phyloP scores from a whole-genome alignment of 2,888 invertebrate genomes.

The Metellina segmentata region DNA sequence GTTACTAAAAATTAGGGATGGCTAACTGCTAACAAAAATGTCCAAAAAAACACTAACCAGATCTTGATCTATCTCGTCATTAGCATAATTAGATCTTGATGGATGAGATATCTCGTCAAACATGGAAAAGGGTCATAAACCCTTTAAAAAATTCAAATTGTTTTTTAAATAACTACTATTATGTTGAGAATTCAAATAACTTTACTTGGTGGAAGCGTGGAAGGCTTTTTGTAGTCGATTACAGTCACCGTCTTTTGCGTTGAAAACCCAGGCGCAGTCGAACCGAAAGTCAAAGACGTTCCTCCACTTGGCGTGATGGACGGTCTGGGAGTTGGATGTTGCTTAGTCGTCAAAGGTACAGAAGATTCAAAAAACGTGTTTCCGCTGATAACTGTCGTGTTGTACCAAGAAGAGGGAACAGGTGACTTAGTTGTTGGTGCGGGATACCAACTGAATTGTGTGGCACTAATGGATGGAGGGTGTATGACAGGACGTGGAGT shows the following conservation, averaged over 20 bases:
- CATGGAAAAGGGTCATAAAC: no score
- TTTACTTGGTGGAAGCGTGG: conserved; percentile 44
- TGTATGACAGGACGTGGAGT: conserved; percentile 5
- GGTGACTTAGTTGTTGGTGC: conserved; percentile 3
- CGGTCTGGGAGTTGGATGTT: background rate
- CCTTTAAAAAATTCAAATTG: no score
- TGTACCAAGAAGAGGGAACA: background rate
- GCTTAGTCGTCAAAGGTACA: background rate
- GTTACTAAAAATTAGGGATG: no score
- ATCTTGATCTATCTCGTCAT: no score
- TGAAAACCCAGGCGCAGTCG: background rate
- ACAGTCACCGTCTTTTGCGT: background rate
- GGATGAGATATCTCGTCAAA: no score
- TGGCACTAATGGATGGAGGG: background rate
- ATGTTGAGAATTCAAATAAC: background rate
- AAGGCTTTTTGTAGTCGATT: background rate
- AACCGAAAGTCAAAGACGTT: background rate
- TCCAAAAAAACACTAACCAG: no score
- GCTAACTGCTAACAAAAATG: no score
- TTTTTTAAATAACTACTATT: no score
- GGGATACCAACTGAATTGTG: conserved; percentile 24
- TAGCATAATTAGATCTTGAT: no score
- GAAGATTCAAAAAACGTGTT: background rate
- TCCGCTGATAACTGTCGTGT: conserved; percentile 12
- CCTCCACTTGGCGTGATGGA: conserved; percentile 6